Base-by-base conservation (phyloP, 2,113 vertebrate species). In the Epinephelus lanceolatus region DNA sequence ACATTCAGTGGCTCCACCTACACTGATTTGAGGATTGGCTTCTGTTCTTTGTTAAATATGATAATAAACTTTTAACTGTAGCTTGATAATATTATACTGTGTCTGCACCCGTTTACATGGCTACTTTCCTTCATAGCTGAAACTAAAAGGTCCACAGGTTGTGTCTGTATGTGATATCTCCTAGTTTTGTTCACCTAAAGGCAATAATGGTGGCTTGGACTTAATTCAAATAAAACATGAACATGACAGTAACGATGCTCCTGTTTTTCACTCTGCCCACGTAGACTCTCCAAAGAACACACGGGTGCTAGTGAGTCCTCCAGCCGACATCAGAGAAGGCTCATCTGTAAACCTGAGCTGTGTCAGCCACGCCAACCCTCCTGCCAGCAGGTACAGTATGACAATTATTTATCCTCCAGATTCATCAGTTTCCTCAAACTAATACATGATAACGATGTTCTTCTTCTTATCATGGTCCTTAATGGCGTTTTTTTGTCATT, bases 261-360 rank as follows among this genome's bases (percentile, higher is more conserved):
- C 18, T 66, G 52, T 53, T 66, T 55, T 51, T 37, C 21, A 76
- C 40, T 45, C 52, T 30, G 0, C 17, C 6, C 76, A 18, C 86
- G 73, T 15, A 96, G 95, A 95, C 65, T 75, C 95, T 65, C 95
- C 95, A 40, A 95, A 95, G 86, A 88, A 92, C 89, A 95, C 94
- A 0, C 89, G 61, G 63, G 92, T 95, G 85, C 55, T 92, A 40
- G 33, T 94, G 49, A 92, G 66, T 78, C 91, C 95, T 55, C 82
- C 56, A 53, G 91, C 93, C 11, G 95, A 96, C 76, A 91, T 95
- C 81, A 93, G 90, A 88, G 95, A 96, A 62, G 95, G 94, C 8
- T 89, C 83, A 5, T 66, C 62, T 18, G 92, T 94, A 3, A 95
- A 92, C 86, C 83, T 96, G 84, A 96, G 89, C 71, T 96, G 95